phyloP scores from a whole-genome alignment of 2,797 vertebrate species.

The Synanceia verrucosa region DNA sequence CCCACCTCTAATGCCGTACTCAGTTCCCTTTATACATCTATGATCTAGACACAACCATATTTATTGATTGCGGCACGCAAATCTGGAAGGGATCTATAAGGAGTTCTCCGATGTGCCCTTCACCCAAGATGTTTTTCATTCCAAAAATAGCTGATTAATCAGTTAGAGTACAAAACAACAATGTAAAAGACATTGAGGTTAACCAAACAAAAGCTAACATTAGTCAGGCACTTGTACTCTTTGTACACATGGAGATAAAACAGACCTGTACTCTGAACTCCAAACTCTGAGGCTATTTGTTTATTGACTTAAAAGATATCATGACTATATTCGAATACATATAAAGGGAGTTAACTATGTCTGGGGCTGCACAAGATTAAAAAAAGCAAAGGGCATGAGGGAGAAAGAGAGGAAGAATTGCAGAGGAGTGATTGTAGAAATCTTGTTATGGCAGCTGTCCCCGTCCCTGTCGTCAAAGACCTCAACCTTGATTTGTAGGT shows the following conservation, averaged over 20 bases:
- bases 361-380: slow-evolving; percentile 12
- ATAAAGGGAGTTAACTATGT: neutral
- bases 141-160: slow-evolving; percentile 51
- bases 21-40: too few species aligned
- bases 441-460: slow-evolving; percentile 74
- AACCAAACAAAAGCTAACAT: slow-evolving; percentile 47
- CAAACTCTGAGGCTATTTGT: neutral
- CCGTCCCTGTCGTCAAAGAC: slow-evolving; percentile 71
- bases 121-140: slow-evolving; percentile 40
- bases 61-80: too few species aligned
- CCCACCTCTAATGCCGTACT: too few species aligned
- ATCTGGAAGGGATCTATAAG: too few species aligned
- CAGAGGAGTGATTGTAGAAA: slow-evolving; percentile 32
- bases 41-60: too few species aligned
- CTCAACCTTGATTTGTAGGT: slow-evolving; percentile 72
- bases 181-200: slow-evolving; percentile 21
- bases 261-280: slow-evolving; percentile 41
- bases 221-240: slow-evolving; percentile 8
- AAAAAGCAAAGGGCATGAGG: slow-evolving; percentile 18
- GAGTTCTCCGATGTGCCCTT: too few species aligned
- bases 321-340: neutral
- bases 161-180: neutral
- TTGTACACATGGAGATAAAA: slow-evolving; percentile 45
- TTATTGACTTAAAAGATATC: slow-evolving; percentile 9
- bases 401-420: slow-evolving; percentile 28